phyloP scores from a whole-genome alignment of 2,888 invertebrate genomes.

The Caenorhabditis imperialis region DNA sequence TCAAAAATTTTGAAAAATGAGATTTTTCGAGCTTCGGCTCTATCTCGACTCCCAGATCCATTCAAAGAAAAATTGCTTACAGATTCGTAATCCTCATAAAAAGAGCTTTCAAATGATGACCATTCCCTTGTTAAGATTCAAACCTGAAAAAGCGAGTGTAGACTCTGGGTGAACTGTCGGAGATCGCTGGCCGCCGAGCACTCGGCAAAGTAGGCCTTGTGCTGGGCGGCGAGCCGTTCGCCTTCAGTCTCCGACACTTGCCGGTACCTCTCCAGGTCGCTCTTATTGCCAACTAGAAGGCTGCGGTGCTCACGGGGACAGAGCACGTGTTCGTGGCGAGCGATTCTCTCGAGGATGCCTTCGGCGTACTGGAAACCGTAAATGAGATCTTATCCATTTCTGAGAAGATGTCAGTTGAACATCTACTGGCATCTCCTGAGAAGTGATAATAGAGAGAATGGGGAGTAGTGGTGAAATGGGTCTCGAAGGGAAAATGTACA shows the following conservation, averaged over 20 bases:
- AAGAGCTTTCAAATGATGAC: too few species aligned
- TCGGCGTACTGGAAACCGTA: constrained; percentile 75
- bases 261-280: constrained; percentile 80
- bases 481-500: too few species aligned
- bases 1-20: background rate
- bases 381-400: too few species aligned
- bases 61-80: too few species aligned
- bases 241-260: constrained; percentile 72
- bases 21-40: background rate
- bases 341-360: constrained; percentile 78
- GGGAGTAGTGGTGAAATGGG: too few species aligned
- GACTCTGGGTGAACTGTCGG: constrained; percentile 61
- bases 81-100: too few species aligned
- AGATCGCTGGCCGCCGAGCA: constrained; percentile 64
- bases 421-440: too few species aligned
- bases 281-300: constrained; percentile 80
- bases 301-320: constrained; percentile 78
- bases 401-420: too few species aligned
- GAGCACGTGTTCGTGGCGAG: constrained; percentile 77
- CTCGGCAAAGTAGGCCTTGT: constrained; percentile 68
- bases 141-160: constrained; percentile 64
- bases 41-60: too few species aligned
- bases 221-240: constrained; percentile 62
- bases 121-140: background rate
- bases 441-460: too few species aligned